Base-by-base conservation (phyloP, 2,797 vertebrate genomes). In the Myiotriccus ornatus region DNA sequence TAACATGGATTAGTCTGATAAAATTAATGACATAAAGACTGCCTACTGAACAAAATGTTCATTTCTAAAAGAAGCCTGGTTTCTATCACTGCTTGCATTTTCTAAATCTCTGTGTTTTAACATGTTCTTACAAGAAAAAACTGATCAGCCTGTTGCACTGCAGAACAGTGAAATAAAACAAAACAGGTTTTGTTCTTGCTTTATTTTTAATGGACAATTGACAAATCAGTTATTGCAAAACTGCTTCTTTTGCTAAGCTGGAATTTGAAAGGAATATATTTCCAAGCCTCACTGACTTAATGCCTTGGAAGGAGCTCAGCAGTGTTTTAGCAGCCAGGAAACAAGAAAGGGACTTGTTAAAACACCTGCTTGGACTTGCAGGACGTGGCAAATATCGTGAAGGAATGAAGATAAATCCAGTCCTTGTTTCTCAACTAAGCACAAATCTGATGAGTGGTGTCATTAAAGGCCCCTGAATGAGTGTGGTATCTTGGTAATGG, bases 141-240 rank as follows among this genome's bases (percentile, higher is more conserved):
- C 41, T 56, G 57, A 52, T 92, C 47, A 90, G 59, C 56, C 88
- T 37, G 12, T 79, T 85, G 81, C 85, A 52, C 50, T 32, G 63
- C 60, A 87, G 74, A 81, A 87, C 71, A 82, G 79, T 75, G 62
- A 30, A 30, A 64, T 18, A 3, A 43, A 65, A 79, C 74, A 90
- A 84, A 90, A 43, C 53, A 90, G 27, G 14, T 84, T 90, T 87
- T 91, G 56, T 83, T 67, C 79, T 57, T 67, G 9, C 44, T 91
- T 85, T 78, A 70, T 91, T 94, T 96, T 92, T 77, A 65, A 92
- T 94, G 90, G 87, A 94, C 87, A 92, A 75, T 70, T 78, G 63
- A 78, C 93, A 84, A 67, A 77, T 25, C 86, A 62, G 47, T 71
- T 81, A 59, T 83, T 93, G 89, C 93, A 92, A 87, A 95, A 87